Conservation (phyloP, 2,888 invertebrate species). For the Dioctria rufipes region DNA sequence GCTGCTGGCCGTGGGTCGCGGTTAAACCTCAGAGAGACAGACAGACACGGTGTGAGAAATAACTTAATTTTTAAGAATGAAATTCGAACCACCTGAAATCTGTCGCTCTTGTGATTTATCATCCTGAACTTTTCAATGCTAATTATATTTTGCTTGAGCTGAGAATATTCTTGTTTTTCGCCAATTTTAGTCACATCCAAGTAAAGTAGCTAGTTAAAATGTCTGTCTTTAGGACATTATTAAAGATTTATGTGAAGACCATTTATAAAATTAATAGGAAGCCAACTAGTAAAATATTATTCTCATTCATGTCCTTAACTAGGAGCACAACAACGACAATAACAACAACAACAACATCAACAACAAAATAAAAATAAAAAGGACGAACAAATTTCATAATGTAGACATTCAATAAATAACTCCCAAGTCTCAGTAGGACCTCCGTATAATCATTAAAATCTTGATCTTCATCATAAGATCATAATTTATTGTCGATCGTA, state of each 20-base stretch:
- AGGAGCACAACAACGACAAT: background rate
- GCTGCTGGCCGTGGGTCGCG: background rate
- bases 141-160: conserved; percentile 28
- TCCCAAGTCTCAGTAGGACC: conserved; percentile 13
- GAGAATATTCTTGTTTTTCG: conserved; percentile 3
- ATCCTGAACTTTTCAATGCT: background rate
- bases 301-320: conserved; percentile 17
- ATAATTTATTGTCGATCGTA: conserved; percentile 33
- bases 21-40: no score
- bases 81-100: background rate
- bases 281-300: background rate
- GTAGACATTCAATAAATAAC: conserved; percentile 50
- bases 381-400: conserved; percentile 34
- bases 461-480: conserved; percentile 25
- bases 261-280: conserved; percentile 40
- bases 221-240: background rate
- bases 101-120: conserved; percentile 19
- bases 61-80: conserved; percentile 11
- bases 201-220: conserved; percentile 12
- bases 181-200: background rate
- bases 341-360: no score
- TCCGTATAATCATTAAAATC: conserved; percentile 39
- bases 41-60: conserved; percentile 28
- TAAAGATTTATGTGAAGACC: conserved; percentile 31
- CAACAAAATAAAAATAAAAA: no score